Conservation (phyloP, 2,888 invertebrate genomes). For the Hoplodrina blanda region DNA sequence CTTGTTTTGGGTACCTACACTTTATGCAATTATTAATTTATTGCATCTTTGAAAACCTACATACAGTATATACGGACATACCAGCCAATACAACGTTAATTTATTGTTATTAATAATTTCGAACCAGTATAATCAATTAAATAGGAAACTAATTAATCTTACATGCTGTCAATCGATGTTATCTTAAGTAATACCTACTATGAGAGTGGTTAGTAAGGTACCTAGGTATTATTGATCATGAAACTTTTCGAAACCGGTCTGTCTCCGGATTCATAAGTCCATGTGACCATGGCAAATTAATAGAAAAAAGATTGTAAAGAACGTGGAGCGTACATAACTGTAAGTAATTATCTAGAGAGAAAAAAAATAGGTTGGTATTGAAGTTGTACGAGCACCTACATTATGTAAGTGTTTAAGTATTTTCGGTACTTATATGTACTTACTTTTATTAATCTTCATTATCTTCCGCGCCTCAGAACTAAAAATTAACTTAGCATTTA, state of each 20-base stretch:
- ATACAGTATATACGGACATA: too few relatives aligned
- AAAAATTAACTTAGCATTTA: too few relatives aligned
- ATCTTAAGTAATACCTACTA: conserved; percentile 26
- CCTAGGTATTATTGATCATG: conserved; percentile 28
- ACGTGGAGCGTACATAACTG: conserved; percentile 5
- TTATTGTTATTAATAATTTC: conserved; percentile 15
- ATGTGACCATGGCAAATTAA: conserved; percentile 26
- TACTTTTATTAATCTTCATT: too few relatives aligned
- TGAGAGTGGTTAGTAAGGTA: conserved; percentile 15
- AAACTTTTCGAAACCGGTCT: conserved; percentile 34
- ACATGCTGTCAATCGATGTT: conserved; percentile 28
- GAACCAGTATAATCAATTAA: conserved; percentile 27
- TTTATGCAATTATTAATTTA: background rate
- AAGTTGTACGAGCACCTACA: background rate
- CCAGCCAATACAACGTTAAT: background rate
- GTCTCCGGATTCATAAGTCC: conserved; percentile 19
- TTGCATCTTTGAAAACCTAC: background rate
- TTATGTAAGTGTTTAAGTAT: too few relatives aligned
- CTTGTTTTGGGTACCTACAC: background rate
- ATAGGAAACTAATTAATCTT: conserved; percentile 32
- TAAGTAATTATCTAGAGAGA: background rate
- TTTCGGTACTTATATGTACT: too few relatives aligned
- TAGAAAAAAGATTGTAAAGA: conserved; percentile 16
- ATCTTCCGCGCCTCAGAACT: too few relatives aligned
- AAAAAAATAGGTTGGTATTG: background rate